Conservation (phyloP, 2,797 vertebrate species). For the Podarcis lilfordi region DNA sequence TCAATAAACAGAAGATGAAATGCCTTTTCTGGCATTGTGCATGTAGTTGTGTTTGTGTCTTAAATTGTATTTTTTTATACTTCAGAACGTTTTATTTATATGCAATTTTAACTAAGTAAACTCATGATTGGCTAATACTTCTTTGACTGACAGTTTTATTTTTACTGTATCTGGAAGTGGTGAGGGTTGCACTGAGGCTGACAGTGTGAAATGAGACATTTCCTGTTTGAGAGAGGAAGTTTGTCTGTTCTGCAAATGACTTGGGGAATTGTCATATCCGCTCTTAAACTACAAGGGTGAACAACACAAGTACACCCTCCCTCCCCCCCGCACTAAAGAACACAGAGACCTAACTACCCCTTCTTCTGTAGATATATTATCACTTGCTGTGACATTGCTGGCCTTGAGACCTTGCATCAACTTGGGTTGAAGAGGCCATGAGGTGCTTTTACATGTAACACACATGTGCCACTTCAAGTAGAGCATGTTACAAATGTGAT, state of each 20-base stretch:
- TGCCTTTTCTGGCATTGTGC: background rate
- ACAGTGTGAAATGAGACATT: background rate
- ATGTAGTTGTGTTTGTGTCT: background rate
- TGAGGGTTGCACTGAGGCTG: background rate
- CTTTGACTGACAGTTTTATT: background rate
- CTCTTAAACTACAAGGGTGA: background rate
- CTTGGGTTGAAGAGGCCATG: background rate
- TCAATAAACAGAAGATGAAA: background rate
- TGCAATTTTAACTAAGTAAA: background rate
- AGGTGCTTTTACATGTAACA: background rate
- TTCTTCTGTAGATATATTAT: background rate
- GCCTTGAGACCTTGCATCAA: background rate
- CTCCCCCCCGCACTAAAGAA: background rate
- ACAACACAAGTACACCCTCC: background rate
- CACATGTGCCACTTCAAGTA: background rate
- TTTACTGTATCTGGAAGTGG: background rate
- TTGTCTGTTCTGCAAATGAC: background rate
- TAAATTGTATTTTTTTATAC: background rate
- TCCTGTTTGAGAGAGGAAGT: background rate
- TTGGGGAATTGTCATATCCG: background rate
- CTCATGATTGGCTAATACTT: background rate
- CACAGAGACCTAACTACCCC: background rate
- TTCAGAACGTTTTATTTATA: background rate
- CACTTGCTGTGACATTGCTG: background rate
- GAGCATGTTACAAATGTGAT: background rate